Percentiles rank a stretch among this genome's conserved stretches.
Conservation (phyloP, 2,888 invertebrate species). For the Eupsilia transversa region DNA sequence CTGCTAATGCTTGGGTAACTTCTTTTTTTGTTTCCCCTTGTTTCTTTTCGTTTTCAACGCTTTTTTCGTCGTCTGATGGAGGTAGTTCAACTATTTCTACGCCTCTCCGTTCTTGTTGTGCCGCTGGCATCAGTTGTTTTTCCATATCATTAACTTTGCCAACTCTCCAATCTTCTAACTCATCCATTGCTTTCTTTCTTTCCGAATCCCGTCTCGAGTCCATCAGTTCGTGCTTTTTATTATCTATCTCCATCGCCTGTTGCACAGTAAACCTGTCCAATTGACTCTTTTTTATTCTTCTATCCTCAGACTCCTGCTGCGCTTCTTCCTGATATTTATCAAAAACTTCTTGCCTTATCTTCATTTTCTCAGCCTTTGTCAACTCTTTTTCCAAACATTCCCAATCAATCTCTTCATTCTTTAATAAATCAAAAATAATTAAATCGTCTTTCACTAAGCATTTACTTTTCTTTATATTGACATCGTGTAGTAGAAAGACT, state of each 20-base stretch:
- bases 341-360: conserved; percentile 90
- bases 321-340: conserved; percentile 90
- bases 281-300: conserved; percentile 86
- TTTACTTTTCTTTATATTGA: conserved; percentile 91
- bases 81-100: conserved; percentile 76
- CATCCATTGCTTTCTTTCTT: conserved; percentile 91
- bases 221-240: conserved; percentile 90
- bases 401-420: conserved; percentile 91
- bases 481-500: conserved; percentile 91
- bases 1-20: conserved; percentile 41
- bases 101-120: conserved; percentile 60
- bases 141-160: conserved; percentile 53
- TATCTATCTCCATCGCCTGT: conserved; percentile 87
- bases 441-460: conserved; percentile 92
- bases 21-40: conserved; percentile 28
- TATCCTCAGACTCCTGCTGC: conserved; percentile 89
- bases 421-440: conserved; percentile 92
- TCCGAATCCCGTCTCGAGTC: conserved; percentile 91
- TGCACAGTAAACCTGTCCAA: conserved; percentile 90
- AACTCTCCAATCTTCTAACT: conserved; percentile 91
- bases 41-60: conserved; percentile 37
- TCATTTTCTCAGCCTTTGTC: conserved; percentile 90
- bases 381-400: conserved; percentile 89
- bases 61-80: conserved; percentile 68
- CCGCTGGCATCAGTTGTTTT: not conserved